Evolutionary conservation across 2,888 invertebrate genomes (phyloP), one percentile per base, ranked within the genome.

Genomic region (Lasius platythorax): DNA sequence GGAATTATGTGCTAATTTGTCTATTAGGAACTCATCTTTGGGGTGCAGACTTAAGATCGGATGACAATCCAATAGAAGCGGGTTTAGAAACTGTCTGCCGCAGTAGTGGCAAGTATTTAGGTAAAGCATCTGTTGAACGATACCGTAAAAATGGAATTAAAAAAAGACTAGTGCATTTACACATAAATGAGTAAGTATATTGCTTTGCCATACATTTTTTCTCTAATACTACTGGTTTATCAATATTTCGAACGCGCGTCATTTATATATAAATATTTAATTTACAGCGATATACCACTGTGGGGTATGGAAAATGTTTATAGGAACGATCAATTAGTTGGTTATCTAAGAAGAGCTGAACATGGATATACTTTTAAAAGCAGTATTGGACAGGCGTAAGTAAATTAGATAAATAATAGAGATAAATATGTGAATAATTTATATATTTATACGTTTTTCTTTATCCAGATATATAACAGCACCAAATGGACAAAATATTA

Each of bases 51-150:
- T 94, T 98, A 63, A 96, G 98, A 89, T 95, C 97, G 0, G 97
- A 98, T 90, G 98, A 99, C 93, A 98, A 97, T 90, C 98, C 98
- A 0, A 95, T 98, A 2, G 98, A 99, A 95, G 98, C 98, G 0
- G 97, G 97, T 82, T 95, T 99, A 56, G 96, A 96, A 12, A 97
- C 97, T 92, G 96, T 97, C 0, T 99, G 99, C 94, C 96, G 98
- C 82, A 97, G 97, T 93, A 96, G 96, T 64, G 98, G 97, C 0
- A 96, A 97, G 15, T 99, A 98, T 94, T 96, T 97, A 72, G 99
- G 99, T 12, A 97, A 98, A 91, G 96, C 96, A 64, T 96, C 96
- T 0, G 96, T 99, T 0, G 97, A 97, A 12, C 96, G 95, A 87
- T 96, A 97, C 58, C 96, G 96, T 88, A 93, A 95, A 30, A 95